Percentiles rank a stretch among this genome's conserved stretches.
Evolutionary conservation across 92 coral and sea anemone species (phyloP).

Genomic region (Porites cylindrica): DNA sequence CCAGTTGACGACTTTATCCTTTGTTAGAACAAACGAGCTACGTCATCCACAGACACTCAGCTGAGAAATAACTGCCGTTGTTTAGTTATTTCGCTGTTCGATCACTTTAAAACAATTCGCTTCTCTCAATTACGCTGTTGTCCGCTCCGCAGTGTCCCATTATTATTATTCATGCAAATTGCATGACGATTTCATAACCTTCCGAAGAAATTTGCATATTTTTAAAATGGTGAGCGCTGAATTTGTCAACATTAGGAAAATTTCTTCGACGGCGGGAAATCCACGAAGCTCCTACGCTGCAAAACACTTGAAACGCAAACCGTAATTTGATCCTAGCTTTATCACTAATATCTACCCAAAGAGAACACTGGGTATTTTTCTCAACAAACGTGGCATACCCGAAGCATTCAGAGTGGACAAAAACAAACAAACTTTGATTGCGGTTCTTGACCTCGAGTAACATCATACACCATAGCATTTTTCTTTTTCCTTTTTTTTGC

Average conservation of each 20-base stretch:
- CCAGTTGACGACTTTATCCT: neutral
- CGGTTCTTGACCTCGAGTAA: constrained; percentile 20
- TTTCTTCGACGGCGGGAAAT: neutral
- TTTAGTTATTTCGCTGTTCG: constrained; percentile 39
- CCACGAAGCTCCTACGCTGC: neutral
- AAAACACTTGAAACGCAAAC: neutral
- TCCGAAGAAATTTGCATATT: constrained; percentile 32
- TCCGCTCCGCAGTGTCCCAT: constrained; percentile 14
- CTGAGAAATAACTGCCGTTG: constrained; percentile 8
- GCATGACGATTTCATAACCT: constrained; percentile 21
- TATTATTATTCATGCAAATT: constrained; percentile 30
- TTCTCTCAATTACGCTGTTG: constrained; percentile 27
- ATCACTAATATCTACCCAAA: neutral
- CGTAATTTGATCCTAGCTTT: neutral
- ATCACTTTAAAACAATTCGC: constrained; percentile 30
- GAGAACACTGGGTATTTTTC: constrained; percentile 39
- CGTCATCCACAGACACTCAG: neutral
- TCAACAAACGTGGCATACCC: neutral
- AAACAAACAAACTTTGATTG: constrained; percentile 41
- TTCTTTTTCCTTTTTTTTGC: too few relatives aligned
- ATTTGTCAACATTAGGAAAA: neutral
- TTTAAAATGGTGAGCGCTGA: neutral
- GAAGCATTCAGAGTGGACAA: neutral
- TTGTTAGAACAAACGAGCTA: neutral
- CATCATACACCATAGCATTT: neutral